Evolutionary conservation across 2,113 vertebrate species (phyloP).

Genomic region (Pterocles orientalis): DNA sequence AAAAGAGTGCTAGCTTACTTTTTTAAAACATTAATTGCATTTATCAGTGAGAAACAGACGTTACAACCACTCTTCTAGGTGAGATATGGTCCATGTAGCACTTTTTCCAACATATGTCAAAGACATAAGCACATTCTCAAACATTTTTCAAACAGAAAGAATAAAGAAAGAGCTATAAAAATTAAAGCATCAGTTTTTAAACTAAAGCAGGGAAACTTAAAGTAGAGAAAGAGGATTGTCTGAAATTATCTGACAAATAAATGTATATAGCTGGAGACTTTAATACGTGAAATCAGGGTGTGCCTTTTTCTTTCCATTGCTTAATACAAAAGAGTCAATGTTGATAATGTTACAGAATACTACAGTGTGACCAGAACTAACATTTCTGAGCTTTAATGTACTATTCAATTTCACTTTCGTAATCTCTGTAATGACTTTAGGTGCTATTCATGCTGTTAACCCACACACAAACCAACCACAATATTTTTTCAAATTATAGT

Average conservation of each 20-base stretch:
- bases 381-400: constrained; percentile 29
- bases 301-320: not conserved
- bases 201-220: not conserved
- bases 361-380: not conserved
- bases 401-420: constrained; percentile 45
- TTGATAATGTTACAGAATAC: constrained; percentile 1
- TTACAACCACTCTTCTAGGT: not conserved
- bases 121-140: not conserved
- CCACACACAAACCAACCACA: constrained; percentile 27
- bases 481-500: constrained; percentile 38
- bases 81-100: not conserved
- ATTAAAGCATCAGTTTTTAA: not conserved
- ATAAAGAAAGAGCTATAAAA: not conserved
- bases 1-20: not conserved
- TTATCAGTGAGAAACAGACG: not conserved
- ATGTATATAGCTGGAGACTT: not conserved
- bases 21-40: not conserved
- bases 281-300: not conserved
- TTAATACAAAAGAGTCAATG: not conserved
- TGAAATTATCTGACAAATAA: not conserved
- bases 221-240: not conserved
- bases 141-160: not conserved
- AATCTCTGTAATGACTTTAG: constrained; percentile 29
- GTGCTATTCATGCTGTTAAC: constrained; percentile 39
- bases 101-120: not conserved